Evolutionary conservation across 2,113 vertebrate species (phyloP), one percentile per base, ranked within the genome.

Genomic region (Oostethus manadensis): DNA sequence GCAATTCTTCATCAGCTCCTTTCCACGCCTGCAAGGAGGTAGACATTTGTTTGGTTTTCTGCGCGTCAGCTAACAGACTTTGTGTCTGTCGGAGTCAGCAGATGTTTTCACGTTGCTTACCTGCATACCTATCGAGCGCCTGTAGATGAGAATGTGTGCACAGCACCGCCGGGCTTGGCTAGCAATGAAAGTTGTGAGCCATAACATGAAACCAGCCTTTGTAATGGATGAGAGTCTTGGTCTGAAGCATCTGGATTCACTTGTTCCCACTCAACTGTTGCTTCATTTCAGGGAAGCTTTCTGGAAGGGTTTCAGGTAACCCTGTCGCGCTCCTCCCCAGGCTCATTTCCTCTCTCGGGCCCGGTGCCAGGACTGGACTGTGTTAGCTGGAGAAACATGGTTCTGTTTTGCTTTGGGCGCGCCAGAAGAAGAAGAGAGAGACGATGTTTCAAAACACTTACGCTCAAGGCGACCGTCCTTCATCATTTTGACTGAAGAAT

Each of bases 201-300:
- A 50, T 58, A 56, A 66, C 9, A 42, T 42, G 26, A 68, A 67
- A 47, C 21, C 49, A 56, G 51, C 40, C 62, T 49, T 67, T 11
- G 9, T 71, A 71, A 81, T 77, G 60, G 61, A 77, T 76, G 79
- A 80, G 72, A 82, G 71, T 70, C 56, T 57, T 71, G 26, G 21
- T 61, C 62, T 56, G 35, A 40, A 73, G 72, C 87, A 88, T 88
- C 86, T 87, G 87, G 87, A 85, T 80, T 68, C 62, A 73, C 80
- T 88, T 81, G 72, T 66, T 73, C 67, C 50, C 57, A 71, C 71
- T 77, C 53, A 62, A 47, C 43, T 81, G 60, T 78, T 79, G 61
- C 70, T 77, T 58, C 70, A 58, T 73, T 56, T 61, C 71, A 23
- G 60, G 80, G 79, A 84, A 71, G 71, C 73, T 70, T 65, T 69